Conservation (phyloP, 2,113 vertebrate species). For the Dasyprocta punctata region DNA sequence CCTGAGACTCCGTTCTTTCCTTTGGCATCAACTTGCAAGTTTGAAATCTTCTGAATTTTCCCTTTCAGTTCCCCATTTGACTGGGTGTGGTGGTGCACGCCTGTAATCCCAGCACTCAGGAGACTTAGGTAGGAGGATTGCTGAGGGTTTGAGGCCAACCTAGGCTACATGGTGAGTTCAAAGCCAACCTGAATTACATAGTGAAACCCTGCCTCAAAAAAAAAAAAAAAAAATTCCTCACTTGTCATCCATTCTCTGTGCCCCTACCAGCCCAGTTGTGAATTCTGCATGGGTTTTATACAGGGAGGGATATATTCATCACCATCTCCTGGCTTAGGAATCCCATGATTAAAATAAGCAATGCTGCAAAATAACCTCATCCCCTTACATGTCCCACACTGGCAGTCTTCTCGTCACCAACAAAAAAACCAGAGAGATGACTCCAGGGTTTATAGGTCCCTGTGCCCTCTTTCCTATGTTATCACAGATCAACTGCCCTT, state of each 20-base stretch:
- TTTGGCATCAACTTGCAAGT: not conserved
- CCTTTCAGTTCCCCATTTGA: not conserved
- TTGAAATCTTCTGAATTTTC: not conserved
- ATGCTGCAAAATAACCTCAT: not conserved
- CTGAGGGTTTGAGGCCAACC: not conserved
- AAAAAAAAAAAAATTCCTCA: not conserved
- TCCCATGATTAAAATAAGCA: not conserved
- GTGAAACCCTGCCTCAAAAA: not conserved
- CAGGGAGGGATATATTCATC: too few relatives aligned
- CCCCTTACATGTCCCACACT: not conserved
- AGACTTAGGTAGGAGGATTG: not conserved
- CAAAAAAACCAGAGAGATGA: not conserved
- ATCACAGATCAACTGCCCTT: too few relatives aligned
- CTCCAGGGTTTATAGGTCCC: too few relatives aligned
- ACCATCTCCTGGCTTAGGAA: not conserved
- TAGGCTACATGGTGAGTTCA: not conserved
- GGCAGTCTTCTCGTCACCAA: not conserved
- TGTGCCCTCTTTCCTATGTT: not conserved
- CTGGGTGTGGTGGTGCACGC: not conserved
- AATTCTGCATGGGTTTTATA: not conserved
- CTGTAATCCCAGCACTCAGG: not conserved
- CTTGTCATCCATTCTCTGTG: not conserved
- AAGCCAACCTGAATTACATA: not conserved
- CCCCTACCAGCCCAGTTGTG: not conserved
- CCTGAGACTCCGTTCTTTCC: not conserved